Percentiles rank a stretch among this genome's conserved stretches.
Evolutionary conservation across 2,888 invertebrate species (phyloP).

Genomic region (Pammene aurita): DNA sequence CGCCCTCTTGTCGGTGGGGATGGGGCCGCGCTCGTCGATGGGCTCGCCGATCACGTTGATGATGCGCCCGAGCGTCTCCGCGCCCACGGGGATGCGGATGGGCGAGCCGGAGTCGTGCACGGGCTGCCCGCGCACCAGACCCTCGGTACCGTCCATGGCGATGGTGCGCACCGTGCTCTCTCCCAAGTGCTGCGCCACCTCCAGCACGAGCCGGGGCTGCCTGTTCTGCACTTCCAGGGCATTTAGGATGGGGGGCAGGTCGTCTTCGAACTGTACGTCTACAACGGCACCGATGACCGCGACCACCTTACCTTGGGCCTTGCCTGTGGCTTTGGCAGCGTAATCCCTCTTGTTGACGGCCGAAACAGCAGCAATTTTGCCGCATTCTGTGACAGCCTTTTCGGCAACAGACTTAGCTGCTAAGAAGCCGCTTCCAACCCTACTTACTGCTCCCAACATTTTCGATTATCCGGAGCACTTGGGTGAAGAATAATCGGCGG

Average conservation of each 20-base stretch:
- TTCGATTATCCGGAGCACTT: conserved; percentile 61
- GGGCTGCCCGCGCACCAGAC: conserved; percentile 92
- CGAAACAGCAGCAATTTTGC: conserved; percentile 78
- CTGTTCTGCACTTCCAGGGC: conserved; percentile 96
- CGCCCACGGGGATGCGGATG: conserved; percentile 96
- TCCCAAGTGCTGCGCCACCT: conserved; percentile 96
- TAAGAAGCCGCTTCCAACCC: conserved; percentile 84
- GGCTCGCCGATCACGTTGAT: conserved; percentile 95
- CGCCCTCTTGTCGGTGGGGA: conserved; percentile 89
- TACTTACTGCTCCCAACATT: conserved; percentile 86
- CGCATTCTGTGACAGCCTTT: conserved; percentile 83
- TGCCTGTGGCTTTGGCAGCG: conserved; percentile 57
- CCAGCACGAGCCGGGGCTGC: conserved; percentile 89
- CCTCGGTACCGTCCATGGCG: conserved; percentile 98
- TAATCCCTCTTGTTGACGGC: conserved; percentile 70
- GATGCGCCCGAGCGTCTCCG: conserved; percentile 94
- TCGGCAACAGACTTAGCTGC: conserved; percentile 83
- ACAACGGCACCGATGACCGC: conserved; percentile 99
- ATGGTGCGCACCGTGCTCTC: conserved; percentile 95
- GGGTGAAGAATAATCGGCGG: conserved; percentile 57
- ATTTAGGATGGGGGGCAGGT: conserved; percentile 96
- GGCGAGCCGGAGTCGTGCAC: conserved; percentile 93
- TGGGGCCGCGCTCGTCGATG: conserved; percentile 95
- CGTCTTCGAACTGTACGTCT: conserved; percentile 97
- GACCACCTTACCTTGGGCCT: conserved; percentile 87